Evolutionary conservation across 2,113 vertebrate genomes (phyloP).

Genomic region (Xenotilapia longispinis): DNA sequence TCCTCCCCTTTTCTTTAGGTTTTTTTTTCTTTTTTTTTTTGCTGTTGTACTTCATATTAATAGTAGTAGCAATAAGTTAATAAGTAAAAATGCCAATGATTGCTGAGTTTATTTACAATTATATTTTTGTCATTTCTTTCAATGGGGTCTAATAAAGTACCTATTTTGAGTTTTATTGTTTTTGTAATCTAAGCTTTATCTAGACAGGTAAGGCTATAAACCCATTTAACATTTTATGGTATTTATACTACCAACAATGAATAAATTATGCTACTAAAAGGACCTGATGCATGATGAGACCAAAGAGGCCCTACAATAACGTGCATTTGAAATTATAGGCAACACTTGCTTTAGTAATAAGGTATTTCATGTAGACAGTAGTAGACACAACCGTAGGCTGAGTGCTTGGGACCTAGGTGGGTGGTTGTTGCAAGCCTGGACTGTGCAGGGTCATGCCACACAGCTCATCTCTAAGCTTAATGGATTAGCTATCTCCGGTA

Average conservation of each 20-base stretch:
- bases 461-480: conserved; percentile 66
- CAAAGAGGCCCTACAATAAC: neutral
- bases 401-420: conserved; percentile 23
- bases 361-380: neutral
- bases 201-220: neutral
- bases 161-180: neutral
- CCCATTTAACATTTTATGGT: neutral
- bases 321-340: neutral
- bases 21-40: neutral
- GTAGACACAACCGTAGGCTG: neutral
- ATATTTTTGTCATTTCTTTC: neutral
- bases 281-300: neutral
- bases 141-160: neutral
- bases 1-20: neutral
- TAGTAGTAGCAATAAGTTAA: neutral
- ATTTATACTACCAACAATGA: neutral
- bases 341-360: neutral
- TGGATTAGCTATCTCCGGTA: conserved; percentile 63
- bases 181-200: neutral
- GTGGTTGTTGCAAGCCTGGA: conserved; percentile 21
- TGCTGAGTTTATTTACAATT: neutral
- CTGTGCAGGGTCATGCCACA: conserved; percentile 39
- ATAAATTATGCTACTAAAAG: neutral
- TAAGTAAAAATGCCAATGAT: neutral
- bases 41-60: neutral